Conservation (phyloP, 2,113 vertebrate genomes). For the Pelecanus crispus region DNA sequence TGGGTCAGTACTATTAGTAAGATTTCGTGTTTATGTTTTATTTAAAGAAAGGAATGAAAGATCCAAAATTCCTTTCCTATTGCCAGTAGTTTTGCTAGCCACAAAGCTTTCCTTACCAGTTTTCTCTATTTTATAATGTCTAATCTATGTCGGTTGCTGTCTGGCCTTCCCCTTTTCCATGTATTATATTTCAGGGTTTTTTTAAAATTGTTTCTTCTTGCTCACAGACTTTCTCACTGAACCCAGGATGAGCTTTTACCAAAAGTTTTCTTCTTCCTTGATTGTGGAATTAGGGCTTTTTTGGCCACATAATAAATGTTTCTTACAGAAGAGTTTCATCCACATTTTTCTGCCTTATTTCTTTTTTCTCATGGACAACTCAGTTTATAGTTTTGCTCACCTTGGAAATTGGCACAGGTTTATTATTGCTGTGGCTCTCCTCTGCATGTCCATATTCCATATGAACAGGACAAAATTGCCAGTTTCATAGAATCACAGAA, state of each 20-base stretch:
- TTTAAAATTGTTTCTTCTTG: not conserved
- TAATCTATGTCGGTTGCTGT: not conserved
- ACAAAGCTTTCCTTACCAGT: not conserved
- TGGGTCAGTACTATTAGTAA: not conserved
- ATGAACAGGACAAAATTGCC: not conserved
- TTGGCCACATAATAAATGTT: not conserved
- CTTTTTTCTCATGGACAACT: not conserved
- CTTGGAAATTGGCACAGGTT: not conserved
- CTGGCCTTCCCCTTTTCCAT: not conserved
- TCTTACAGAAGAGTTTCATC: not conserved
- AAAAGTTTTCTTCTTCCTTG: not conserved
- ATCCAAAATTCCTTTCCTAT: not conserved
- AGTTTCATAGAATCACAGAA: not conserved
- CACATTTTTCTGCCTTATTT: not conserved
- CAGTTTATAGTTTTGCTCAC: not conserved
- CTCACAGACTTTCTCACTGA: not conserved
- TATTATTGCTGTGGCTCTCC: not conserved
- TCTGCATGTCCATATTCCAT: not conserved
- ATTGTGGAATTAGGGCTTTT: not conserved
- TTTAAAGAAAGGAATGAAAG: not conserved
- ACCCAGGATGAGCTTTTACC: not conserved
- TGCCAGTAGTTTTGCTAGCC: not conserved
- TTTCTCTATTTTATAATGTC: not conserved
- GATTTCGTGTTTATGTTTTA: not conserved
- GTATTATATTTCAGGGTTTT: not conserved